phyloP scores from a whole-genome alignment of 92 coral and sea anemone species.

The Scolanthus callimorphus region DNA sequence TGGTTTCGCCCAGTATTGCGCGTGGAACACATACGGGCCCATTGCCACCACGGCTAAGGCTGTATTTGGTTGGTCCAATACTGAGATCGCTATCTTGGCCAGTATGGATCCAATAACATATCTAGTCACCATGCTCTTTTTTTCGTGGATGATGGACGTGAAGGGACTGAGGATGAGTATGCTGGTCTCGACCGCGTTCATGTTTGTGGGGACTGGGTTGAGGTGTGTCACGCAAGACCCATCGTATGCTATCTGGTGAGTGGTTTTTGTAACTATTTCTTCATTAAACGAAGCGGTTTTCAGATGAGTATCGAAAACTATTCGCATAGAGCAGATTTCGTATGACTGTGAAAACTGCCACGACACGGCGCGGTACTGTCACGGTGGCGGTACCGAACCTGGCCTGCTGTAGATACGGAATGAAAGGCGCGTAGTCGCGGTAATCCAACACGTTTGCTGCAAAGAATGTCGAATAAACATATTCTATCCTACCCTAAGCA shows the following conservation, averaged over 20 bases:
- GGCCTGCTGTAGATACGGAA: not conserved
- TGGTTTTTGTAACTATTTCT: too few species aligned
- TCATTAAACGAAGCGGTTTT: too few species aligned
- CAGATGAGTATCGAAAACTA: too few species aligned
- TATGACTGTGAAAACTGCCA: too few species aligned
- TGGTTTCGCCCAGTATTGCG: slow-evolving; percentile 81
- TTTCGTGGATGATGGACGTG: slow-evolving; percentile 99
- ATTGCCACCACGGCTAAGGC: slow-evolving; percentile 89
- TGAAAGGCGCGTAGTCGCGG: too few species aligned
- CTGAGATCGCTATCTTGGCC: slow-evolving; percentile 91
- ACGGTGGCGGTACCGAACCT: too few species aligned
- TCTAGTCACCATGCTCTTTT: slow-evolving; percentile 77
- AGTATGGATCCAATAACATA: slow-evolving; percentile 97
- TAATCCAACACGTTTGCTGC: too few species aligned
- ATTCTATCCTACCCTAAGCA: too few species aligned
- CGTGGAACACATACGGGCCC: slow-evolving; percentile 98
- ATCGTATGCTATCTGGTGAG: slow-evolving; percentile 80
- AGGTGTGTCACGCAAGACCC: slow-evolving; percentile 88
- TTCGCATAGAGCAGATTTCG: too few species aligned
- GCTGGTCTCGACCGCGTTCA: slow-evolving; percentile 77
- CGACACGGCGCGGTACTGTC: too few species aligned
- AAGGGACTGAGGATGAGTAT: slow-evolving; percentile 91
- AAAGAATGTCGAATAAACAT: too few species aligned
- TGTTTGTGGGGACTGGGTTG: slow-evolving; percentile 95
- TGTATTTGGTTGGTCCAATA: slow-evolving; percentile 91